These are phyloP conservation scores for Uromys caudimaculatus DNA, from an alignment of 2,797 vertebrate genomes.

Conservation along the genomic window DNA sequence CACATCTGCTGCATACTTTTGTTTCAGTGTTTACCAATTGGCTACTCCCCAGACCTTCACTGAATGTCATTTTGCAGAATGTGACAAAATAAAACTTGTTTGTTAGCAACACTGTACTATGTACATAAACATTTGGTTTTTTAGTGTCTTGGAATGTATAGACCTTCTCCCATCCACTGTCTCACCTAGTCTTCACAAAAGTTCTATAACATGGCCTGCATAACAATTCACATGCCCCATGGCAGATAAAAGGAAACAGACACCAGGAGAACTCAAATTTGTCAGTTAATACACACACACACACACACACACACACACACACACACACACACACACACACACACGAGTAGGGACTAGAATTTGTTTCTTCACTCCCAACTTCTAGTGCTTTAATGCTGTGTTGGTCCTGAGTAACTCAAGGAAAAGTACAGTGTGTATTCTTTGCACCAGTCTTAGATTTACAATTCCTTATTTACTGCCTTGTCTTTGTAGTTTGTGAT, in stretches of 20 bases:
- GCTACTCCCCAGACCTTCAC: slow-evolving; percentile 12
- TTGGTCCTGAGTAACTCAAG: background rate
- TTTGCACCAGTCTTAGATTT: background rate
- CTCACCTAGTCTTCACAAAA: background rate
- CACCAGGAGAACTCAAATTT: background rate
- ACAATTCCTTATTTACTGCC: slow-evolving; percentile 69
- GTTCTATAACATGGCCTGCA: too few species aligned
- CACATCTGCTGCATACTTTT: background rate
- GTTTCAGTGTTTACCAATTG: slow-evolving; percentile 6
- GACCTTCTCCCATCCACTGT: background rate
- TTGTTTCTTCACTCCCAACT: background rate
- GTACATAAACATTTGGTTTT: background rate
- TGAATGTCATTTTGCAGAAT: slow-evolving; percentile 15
- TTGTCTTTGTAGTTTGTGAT: slow-evolving; percentile 55
- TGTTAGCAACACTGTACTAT: background rate
- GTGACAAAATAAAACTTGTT: background rate
- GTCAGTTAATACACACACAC: background rate
- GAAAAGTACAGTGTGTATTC: background rate
- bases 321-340: too few species aligned
- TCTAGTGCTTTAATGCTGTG: slow-evolving; percentile 31
- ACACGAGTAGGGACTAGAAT: background rate
- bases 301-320: background rate
- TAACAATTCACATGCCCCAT: background rate
- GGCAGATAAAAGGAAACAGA: slow-evolving; percentile 45
- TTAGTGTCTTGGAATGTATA: background rate